A percentile compares a stretch with the other conserved stretches of the same genome.
phyloP scores from a whole-genome alignment of 2,113 vertebrate species.

The Azemiops feae region DNA sequence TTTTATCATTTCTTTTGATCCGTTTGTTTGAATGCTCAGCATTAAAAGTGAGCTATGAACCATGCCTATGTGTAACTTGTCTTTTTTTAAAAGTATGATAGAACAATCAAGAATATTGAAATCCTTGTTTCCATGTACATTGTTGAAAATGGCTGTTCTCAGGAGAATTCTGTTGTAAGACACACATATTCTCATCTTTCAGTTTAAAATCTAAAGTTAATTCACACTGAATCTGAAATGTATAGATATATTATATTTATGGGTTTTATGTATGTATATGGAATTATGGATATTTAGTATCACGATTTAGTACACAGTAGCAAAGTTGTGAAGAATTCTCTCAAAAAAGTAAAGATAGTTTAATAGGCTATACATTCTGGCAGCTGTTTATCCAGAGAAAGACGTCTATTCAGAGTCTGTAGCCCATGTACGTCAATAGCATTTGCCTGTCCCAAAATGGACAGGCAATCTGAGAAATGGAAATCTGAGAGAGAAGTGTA shows the following conservation, averaged over 20 bases:
- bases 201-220: background rate
- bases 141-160: background rate
- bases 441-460: background rate
- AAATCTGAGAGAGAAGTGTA: background rate
- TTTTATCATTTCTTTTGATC: background rate
- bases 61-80: background rate
- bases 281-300: background rate
- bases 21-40: background rate
- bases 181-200: background rate
- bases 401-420: slow-evolving; percentile 17
- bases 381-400: background rate
- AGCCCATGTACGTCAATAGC: background rate
- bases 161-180: background rate
- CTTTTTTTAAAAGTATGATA: background rate
- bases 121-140: background rate
- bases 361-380: background rate
- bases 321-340: background rate
- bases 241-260: background rate
- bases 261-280: background rate
- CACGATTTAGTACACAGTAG: background rate
- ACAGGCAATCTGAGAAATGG: background rate
- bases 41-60: background rate
- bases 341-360: background rate
- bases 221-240: background rate
- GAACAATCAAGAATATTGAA: background rate